Evolutionary conservation across 2,888 invertebrate species (phyloP).

Genomic region (Meiosimyza decipiens): DNA sequence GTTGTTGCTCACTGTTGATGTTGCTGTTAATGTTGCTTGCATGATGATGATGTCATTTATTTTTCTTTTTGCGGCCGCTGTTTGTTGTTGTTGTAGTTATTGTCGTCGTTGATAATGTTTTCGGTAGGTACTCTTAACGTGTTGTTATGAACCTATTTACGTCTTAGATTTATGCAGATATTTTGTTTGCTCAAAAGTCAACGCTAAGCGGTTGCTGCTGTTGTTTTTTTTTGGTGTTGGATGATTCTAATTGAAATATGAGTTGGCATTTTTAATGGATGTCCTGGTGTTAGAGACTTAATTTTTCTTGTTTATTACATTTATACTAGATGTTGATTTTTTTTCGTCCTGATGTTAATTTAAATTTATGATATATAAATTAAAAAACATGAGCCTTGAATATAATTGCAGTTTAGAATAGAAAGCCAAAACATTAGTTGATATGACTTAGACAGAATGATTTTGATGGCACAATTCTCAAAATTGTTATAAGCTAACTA

Average conservation of each 20-base stretch:
- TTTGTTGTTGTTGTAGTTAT: neutral
- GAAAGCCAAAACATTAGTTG: no score
- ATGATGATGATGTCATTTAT: slow-evolving; percentile 24
- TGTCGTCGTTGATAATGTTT: neutral
- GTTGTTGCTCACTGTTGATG: neutral
- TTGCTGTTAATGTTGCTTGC: neutral
- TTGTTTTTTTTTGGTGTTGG: neutral
- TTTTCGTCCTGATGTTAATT: no score
- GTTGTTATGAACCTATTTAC: slow-evolving; percentile 17
- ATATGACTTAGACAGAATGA: no score
- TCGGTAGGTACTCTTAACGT: neutral
- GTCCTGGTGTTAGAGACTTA: neutral
- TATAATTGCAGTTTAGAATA: no score
- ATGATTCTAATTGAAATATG: slow-evolving; percentile 1
- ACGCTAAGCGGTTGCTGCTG: neutral
- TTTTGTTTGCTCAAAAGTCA: slow-evolving; percentile 26
- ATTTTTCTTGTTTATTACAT: neutral
- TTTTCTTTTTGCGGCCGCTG: neutral
- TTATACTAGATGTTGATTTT: no score
- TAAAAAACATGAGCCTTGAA: no score
- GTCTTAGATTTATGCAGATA: slow-evolving; percentile 11
- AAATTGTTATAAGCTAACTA: no score
- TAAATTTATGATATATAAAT: no score
- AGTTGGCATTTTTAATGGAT: neutral
- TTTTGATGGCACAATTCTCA: no score